Evolutionary conservation across 2,797 vertebrate species (phyloP), one percentile per base, ranked within the genome.

Genomic region (Pelobates cultripes): DNA sequence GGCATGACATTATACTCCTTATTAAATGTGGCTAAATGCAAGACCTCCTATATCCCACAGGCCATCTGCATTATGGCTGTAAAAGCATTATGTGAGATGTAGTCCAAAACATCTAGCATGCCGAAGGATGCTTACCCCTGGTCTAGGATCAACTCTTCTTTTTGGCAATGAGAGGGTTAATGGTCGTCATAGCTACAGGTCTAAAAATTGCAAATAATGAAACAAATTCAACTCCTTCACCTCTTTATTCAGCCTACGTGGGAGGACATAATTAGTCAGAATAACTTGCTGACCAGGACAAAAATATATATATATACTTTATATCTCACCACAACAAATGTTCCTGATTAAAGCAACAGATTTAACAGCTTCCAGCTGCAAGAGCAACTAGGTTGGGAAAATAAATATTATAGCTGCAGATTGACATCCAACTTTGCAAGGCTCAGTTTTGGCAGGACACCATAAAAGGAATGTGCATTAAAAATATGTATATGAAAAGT

Each of bases 261-360:
- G 73, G 68, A 9, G 44, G 69, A 55, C 17, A 57, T 75, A 66
- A 79, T 79, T 84, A 84, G 47, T 68, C 45, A 53, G 51, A 43
- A 76, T 76, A 66, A 80, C 75, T 45, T 84, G 82, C 67, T 84
- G 77, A 84, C 73, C 67, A 55, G n/a, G 60, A 44, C 73, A 79
- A 10, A 44, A 10, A 51, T 1, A 51, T 51, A 6, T 72, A 57
- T 57, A 12, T 61, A 51, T 79, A 75, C 70, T 68, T 84, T 84
- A 43, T 80, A 79, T 79, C 66, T 83, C 69, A 45, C 77, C n/a
- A 72, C 73, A 84, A 84, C 77, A 84, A 84, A 80, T 76, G 82
- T 60, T 80, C 47, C 47, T 84, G 73, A 80, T 84, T 76, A 76
- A 80, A 71, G 73, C 67, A 79, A 72, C 47, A 76, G 10, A 75